These are phyloP conservation scores for Sabellastarte sp. DNA, from an alignment of 2,888 invertebrate species.

Conservation along the genomic window DNA sequence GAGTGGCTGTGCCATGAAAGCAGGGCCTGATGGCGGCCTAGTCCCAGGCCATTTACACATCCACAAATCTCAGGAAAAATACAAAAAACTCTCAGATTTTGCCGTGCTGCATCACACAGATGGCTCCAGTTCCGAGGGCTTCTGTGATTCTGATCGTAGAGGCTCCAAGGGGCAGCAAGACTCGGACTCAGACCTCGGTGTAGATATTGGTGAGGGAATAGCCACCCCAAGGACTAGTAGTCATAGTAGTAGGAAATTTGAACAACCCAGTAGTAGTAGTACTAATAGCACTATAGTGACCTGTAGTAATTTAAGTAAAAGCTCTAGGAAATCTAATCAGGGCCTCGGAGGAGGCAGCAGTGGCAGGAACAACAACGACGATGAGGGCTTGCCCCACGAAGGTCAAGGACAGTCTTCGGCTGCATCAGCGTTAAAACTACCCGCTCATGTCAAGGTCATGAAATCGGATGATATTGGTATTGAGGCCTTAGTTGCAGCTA, in stretches of 20 bases:
- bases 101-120: slow-evolving; percentile 1
- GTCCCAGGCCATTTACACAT: neutral
- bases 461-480: neutral
- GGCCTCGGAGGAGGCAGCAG: neutral
- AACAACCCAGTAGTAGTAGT: too few species aligned
- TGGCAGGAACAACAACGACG: neutral
- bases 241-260: neutral
- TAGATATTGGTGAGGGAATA: slow-evolving; percentile 7
- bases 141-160: slow-evolving; percentile 75
- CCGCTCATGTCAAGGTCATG: neutral
- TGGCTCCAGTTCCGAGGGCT: slow-evolving; percentile 80
- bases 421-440: neutral
- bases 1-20: neutral
- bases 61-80: slow-evolving; percentile 13
- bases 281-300: too few species aligned
- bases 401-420: too few species aligned
- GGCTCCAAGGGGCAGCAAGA: slow-evolving; percentile 25
- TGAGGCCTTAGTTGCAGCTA: slow-evolving; percentile 6
- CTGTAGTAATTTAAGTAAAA: too few species aligned
- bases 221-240: neutral
- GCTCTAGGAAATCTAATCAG: neutral
- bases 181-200: slow-evolving; percentile 44
- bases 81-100: slow-evolving; percentile 8
- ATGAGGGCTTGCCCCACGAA: neutral
- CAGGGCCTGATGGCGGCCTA: neutral